Evolutionary conservation across 2,797 vertebrate species (phyloP).

Genomic region (Allobates femoralis): DNA sequence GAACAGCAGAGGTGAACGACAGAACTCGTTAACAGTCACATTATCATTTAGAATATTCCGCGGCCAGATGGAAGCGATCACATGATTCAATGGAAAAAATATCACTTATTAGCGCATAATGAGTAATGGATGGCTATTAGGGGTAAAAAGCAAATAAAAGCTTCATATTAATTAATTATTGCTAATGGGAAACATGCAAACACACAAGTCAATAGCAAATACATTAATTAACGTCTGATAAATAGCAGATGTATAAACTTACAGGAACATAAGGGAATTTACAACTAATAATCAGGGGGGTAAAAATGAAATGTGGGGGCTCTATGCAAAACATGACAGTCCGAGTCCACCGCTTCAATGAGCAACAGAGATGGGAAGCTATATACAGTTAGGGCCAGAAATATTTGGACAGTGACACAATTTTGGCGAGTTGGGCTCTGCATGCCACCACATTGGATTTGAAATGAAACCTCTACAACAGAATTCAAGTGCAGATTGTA

Average conservation of each 20-base stretch:
- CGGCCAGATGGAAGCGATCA: slow-evolving; percentile 1
- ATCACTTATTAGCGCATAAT: neutral
- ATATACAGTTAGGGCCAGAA: too few relatives aligned
- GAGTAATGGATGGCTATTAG: neutral
- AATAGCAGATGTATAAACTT: neutral
- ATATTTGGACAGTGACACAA: too few relatives aligned
- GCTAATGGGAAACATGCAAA: neutral
- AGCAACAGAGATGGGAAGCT: too few relatives aligned
- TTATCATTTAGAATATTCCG: slow-evolving; percentile 37
- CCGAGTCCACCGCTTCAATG: too few relatives aligned
- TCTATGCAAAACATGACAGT: too few relatives aligned
- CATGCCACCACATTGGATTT: too few relatives aligned
- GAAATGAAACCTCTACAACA: too few relatives aligned
- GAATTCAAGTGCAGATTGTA: too few relatives aligned
- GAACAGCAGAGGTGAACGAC: slow-evolving; percentile 44
- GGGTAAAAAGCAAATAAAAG: neutral
- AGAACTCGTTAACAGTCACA: slow-evolving; percentile 34
- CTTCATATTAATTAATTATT: neutral
- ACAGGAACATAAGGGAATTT: neutral
- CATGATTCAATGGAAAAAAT: slow-evolving; percentile 32
- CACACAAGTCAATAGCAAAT: neutral
- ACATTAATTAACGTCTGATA: neutral
- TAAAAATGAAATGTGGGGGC: too few relatives aligned
- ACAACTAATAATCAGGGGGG: too few relatives aligned
- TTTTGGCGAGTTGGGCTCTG: too few relatives aligned